Conservation (phyloP, 2,113 vertebrate genomes). For the Cnemophilus loriae region DNA sequence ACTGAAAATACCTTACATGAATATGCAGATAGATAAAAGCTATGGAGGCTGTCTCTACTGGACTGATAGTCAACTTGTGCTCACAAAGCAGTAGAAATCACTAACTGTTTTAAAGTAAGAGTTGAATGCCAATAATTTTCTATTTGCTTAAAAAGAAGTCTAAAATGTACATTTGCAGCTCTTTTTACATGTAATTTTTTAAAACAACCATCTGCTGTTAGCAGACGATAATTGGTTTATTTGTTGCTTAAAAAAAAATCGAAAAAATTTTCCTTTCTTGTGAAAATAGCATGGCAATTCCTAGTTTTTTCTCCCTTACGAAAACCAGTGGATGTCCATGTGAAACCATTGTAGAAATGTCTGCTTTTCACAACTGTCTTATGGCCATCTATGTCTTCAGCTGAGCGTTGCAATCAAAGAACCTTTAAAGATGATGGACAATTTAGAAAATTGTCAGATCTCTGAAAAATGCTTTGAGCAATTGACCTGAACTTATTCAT, state of each 20-base stretch:
- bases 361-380: neutral
- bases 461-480: slow-evolving; percentile 45
- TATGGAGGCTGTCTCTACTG: neutral
- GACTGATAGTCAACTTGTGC: neutral
- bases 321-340: neutral
- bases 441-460: slow-evolving; percentile 58
- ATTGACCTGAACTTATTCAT: slow-evolving; percentile 43
- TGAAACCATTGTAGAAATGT: neutral
- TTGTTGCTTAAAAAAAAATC: neutral
- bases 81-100: neutral
- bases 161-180: neutral
- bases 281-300: neutral
- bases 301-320: neutral
- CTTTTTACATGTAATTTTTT: neutral
- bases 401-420: neutral
- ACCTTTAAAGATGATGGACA: slow-evolving; percentile 47
- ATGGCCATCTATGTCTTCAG: neutral
- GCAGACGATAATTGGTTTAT: neutral
- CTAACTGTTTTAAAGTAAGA: neutral
- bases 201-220: neutral
- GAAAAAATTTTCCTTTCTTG: neutral
- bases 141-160: neutral
- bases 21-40: neutral
- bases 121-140: neutral
- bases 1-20: neutral